Evolutionary conservation across 2,113 vertebrate genomes (phyloP).

Genomic region (Neolamprologus hecqui): DNA sequence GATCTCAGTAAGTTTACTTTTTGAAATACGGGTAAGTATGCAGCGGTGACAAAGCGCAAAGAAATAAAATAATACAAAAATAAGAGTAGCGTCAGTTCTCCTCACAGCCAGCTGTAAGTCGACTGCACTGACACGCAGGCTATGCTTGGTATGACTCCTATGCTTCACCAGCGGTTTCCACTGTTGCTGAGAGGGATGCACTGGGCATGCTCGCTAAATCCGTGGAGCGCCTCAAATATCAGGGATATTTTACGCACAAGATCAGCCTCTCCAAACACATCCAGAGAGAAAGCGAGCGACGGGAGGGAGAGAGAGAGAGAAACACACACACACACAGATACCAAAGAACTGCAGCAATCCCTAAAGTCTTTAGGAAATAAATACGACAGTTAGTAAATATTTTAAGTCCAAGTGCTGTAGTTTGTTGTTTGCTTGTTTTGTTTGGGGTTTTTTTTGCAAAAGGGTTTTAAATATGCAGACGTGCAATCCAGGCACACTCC

Average conservation of each 20-base stretch:
- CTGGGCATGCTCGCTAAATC: conserved; percentile 66
- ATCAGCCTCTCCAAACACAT: conserved; percentile 61
- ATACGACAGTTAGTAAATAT: neutral
- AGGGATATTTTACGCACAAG: conserved; percentile 72
- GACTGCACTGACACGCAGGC: conserved; percentile 85
- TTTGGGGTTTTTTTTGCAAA: neutral
- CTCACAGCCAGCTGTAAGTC: conserved; percentile 92
- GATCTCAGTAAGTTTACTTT: neutral
- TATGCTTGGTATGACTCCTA: conserved; percentile 77
- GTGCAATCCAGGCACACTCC: neutral
- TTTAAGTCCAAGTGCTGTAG: neutral
- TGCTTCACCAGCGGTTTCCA: conserved; percentile 66
- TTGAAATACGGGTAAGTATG: neutral
- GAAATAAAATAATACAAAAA: neutral
- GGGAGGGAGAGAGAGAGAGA: neutral
- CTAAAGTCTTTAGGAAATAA: neutral
- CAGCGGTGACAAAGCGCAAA: neutral
- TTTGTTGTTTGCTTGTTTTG: neutral
- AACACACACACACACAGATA: neutral
- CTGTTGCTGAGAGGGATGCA: conserved; percentile 28
- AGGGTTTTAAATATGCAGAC: neutral
- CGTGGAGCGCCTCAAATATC: conserved; percentile 75
- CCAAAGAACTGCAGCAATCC: neutral
- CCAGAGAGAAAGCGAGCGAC: neutral
- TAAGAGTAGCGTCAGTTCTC: conserved; percentile 59